These are phyloP conservation scores for Quadriops clusia DNA, from an alignment of 2,888 invertebrate species.

Conservation along the genomic window DNA sequence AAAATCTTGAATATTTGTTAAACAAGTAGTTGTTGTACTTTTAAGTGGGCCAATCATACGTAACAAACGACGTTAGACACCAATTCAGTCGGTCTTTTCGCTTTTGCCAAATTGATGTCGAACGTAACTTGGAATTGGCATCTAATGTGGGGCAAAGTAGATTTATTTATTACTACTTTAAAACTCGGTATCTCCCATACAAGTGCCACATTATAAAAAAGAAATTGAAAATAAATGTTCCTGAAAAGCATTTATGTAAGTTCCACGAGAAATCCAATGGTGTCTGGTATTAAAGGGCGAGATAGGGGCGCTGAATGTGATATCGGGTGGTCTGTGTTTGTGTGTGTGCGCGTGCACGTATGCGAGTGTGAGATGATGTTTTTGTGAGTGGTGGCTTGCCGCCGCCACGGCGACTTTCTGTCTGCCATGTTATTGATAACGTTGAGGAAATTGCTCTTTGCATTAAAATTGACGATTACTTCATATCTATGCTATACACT, in stretches of 20 bases:
- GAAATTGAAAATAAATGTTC: slow-evolving; percentile 32
- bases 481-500: too few relatives aligned
- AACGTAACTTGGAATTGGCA: too few relatives aligned
- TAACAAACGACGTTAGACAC: too few relatives aligned
- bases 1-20: too few relatives aligned
- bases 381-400: slow-evolving; percentile 19
- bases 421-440: slow-evolving; percentile 21
- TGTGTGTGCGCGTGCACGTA: slow-evolving; percentile 12
- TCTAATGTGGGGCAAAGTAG: too few relatives aligned
- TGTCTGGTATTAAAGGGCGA: slow-evolving; percentile 38
- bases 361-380: too few relatives aligned
- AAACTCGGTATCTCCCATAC: slow-evolving; percentile 37
- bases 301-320: slow-evolving; percentile 32
- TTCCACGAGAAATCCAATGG: slow-evolving; percentile 19
- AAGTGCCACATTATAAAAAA: slow-evolving; percentile 24
- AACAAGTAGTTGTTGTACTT: too few relatives aligned
- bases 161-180: slow-evolving; percentile 17
- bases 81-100: too few relatives aligned
- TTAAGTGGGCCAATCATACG: too few relatives aligned
- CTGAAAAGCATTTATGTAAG: slow-evolving; percentile 40
- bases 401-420: slow-evolving; percentile 17
- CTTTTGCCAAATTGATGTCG: too few relatives aligned
- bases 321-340: slow-evolving; percentile 28
- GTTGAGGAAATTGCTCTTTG: too few relatives aligned
- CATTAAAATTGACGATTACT: too few relatives aligned